phyloP scores from a whole-genome alignment of 2,888 invertebrate genomes.

The Tuta absoluta region DNA sequence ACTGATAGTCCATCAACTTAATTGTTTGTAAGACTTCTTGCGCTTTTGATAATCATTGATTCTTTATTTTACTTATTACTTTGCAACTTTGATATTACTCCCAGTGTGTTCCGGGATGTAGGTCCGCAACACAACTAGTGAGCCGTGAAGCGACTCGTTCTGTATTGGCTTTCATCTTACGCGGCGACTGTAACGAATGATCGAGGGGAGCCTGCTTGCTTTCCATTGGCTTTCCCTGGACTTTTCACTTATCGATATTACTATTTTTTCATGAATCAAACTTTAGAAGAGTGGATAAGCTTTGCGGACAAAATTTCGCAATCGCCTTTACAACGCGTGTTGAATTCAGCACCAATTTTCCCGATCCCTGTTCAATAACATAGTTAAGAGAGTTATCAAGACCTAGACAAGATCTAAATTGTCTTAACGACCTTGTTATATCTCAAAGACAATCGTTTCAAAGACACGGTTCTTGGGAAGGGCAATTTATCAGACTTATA shows the following conservation, averaged over 20 bases:
- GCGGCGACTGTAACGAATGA: conserved; percentile 74
- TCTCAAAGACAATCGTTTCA: conserved; percentile 15
- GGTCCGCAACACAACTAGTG: conserved; percentile 57
- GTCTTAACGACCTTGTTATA: conserved; percentile 2
- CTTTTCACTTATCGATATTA: conserved; percentile 44
- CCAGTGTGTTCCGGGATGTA: conserved; percentile 43
- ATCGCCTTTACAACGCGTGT: too few relatives aligned
- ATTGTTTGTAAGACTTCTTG: too few relatives aligned
- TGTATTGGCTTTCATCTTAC: conserved; percentile 74
- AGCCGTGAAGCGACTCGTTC: conserved; percentile 69
- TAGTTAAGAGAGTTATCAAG: background rate
- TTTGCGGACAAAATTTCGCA: background rate
- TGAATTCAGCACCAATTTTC: too few relatives aligned
- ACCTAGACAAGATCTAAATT: background rate
- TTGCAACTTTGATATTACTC: conserved; percentile 25
- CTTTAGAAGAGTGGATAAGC: background rate
- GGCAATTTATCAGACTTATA: conserved; percentile 18
- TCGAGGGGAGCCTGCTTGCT: conserved; percentile 44
- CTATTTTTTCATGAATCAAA: conserved; percentile 1
- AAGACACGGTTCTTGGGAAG: conserved; percentile 12
- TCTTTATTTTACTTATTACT: background rate
- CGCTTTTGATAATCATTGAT: conserved; percentile 18
- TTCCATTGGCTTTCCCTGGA: conserved; percentile 39
- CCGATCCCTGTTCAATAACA: background rate
- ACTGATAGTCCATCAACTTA: too few relatives aligned